A percentile compares a stretch with the other conserved stretches of the same genome.
Conservation (phyloP, 2,113 vertebrate genomes). For the Tachuris rubrigastra region DNA sequence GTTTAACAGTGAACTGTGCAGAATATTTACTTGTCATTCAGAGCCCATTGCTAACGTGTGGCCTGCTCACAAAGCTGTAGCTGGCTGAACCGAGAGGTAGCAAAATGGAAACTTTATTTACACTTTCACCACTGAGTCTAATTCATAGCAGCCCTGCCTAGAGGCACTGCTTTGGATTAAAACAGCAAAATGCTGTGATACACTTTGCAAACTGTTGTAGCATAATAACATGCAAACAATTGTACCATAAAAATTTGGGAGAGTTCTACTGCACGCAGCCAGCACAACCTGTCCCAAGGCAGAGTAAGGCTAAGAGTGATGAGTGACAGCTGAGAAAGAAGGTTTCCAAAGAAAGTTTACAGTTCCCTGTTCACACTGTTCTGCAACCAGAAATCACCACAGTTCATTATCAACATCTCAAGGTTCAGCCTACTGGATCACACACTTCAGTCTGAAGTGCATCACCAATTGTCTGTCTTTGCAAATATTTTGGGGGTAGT, state of each 20-base stretch:
- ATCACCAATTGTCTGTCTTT: not conserved
- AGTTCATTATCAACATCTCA: not conserved
- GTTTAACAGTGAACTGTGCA: not conserved
- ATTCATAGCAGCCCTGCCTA: not conserved
- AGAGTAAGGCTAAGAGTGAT: not conserved
- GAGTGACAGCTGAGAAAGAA: not conserved
- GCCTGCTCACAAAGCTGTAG: not conserved
- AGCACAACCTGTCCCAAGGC: not conserved
- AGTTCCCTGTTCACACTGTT: not conserved
- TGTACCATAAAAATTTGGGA: not conserved
- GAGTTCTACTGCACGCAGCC: not conserved
- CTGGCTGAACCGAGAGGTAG: not conserved
- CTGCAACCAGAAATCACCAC: not conserved
- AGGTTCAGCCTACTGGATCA: not conserved
- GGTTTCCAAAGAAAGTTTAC: not conserved
- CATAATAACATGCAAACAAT: not conserved
- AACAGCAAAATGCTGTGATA: not conserved
- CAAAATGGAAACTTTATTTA: not conserved
- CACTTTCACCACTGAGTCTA: not conserved
- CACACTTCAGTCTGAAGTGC: not conserved
- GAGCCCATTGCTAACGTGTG: not conserved
- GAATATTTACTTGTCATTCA: not conserved
- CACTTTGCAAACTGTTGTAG: not conserved
- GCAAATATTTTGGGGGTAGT: not conserved
- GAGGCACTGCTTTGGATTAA: not conserved